Conservation (phyloP, 2,888 invertebrate species). For the Shargacucullia verbasci region DNA sequence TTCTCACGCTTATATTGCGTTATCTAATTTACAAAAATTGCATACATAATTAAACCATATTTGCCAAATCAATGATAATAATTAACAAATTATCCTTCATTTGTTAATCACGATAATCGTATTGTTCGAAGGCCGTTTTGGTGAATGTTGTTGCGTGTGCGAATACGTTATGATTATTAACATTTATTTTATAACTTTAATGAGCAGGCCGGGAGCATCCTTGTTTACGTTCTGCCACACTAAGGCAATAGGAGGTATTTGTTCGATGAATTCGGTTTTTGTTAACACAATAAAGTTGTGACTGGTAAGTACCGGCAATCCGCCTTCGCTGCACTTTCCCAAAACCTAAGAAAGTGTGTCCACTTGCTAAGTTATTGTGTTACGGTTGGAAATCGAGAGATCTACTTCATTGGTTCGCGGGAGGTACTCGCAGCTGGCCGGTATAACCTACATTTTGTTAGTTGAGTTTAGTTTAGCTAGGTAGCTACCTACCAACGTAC, state of each 20-base stretch:
- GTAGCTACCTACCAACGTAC: not conserved
- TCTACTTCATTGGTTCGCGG: constrained; percentile 12
- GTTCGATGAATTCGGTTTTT: no score
- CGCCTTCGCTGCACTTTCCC: constrained; percentile 26
- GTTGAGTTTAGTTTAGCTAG: no score
- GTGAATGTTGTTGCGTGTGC: not conserved
- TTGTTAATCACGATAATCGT: constrained; percentile 20
- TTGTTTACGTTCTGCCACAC: no score
- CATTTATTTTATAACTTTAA: no score
- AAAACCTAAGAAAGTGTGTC: constrained; percentile 44
- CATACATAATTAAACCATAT: constrained; percentile 10
- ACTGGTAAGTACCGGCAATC: not conserved
- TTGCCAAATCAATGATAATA: constrained; percentile 24
- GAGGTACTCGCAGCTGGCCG: not conserved
- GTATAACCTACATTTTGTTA: not conserved
- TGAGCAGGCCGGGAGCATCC: no score
- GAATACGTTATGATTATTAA: no score
- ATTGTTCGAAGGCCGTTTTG: constrained; percentile 9
- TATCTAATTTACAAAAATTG: constrained; percentile 1
- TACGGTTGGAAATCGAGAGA: constrained; percentile 22
- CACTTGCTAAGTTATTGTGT: constrained; percentile 23
- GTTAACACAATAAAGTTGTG: not conserved
- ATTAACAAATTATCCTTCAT: constrained; percentile 17
- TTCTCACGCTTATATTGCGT: not conserved
- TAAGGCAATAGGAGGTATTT: no score